Evolutionary conservation across 2,797 vertebrate species (phyloP), one percentile per base, ranked within the genome.

Genomic region (Phrynocephalus forsythii): DNA sequence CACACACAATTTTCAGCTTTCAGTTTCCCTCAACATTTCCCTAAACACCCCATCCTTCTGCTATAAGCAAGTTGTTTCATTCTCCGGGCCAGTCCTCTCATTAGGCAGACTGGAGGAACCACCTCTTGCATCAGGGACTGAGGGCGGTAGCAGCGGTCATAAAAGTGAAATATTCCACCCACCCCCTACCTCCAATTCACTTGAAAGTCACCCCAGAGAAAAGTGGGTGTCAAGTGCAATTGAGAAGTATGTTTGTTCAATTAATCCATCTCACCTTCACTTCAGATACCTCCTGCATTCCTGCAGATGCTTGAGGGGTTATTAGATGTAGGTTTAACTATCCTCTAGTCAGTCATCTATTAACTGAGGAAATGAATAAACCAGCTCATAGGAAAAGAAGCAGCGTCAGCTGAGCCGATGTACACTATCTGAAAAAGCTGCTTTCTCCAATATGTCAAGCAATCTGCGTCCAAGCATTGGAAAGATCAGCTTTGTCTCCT

Each of bases 361-460:
- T 82, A 82, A 52, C 30, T 79, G 80, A 90, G 71, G 20, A 89
- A 90, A 78, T 90, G 90, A 94, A 85, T 91, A 87, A 89, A 72
- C 30, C 63, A 80, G 69, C 69, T 88, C 84, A 83, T 20, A 1
- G 22, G 85, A 89, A 92, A 92, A 91, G 63, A 68, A 92, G 67
- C 83, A 90, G 10, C 50, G 69, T 87, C 81, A 93, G 63, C 88
- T 67, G 84, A 33, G 79, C 56, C 90, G 82, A 67, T 81, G 66
- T 85, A 89, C 84, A 83, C 48, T 22, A 52, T 83, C 52, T 69
- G 78, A n/a, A 56, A 5, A 79, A 52, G 68, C 33, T 80, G 33
- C 33, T 90, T 9, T 91, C 91, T 52, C 78, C 88, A 11, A 60
- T 87, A 50, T 50, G n/a, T 60, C 38, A 0, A 82, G n/a, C 69